Evolutionary conservation across 2,888 invertebrate species (phyloP).

Genomic region (Acrocyrtus sp.): DNA sequence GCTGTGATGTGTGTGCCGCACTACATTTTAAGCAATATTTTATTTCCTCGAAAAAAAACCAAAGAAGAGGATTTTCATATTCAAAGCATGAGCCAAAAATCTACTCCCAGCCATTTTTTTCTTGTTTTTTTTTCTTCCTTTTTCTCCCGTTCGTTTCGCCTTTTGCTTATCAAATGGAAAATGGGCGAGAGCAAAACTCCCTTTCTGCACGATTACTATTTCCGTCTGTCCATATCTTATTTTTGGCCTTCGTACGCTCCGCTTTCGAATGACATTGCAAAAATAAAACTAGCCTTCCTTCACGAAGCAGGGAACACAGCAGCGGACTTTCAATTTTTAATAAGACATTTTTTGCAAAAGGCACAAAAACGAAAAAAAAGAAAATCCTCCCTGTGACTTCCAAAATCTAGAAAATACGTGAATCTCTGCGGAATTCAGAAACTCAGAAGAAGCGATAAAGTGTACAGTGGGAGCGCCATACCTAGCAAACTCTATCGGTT

Average conservation of each 20-base stretch:
- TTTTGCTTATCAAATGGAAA: constrained; percentile 4
- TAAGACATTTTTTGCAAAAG: constrained; percentile 29
- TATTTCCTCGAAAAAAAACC: no score
- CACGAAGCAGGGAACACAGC: no score
- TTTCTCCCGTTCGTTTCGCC: not conserved
- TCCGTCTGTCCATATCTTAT: no score
- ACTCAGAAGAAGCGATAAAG: no score
- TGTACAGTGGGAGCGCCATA: no score
- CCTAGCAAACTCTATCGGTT: no score
- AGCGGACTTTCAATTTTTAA: constrained; percentile 38
- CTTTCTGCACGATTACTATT: no score
- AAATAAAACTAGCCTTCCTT: no score
- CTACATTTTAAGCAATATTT: constrained; percentile 7
- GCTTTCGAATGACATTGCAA: no score
- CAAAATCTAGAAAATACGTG: constrained; percentile 5
- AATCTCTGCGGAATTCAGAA: constrained; percentile 27
- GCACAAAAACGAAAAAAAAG: constrained; percentile 4
- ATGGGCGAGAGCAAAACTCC: no score
- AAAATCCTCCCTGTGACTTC: not conserved
- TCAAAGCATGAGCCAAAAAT: constrained; percentile 34
- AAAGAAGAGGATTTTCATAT: constrained; percentile 24
- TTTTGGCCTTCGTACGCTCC: no score
- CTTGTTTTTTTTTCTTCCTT: not conserved
- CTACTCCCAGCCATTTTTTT: constrained; percentile 16
- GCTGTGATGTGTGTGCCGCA: no score